A percentile compares a stretch with the other conserved stretches of the same genome.
phyloP scores from a whole-genome alignment of 1,140 invertebrate species.

The Drosophila guanche region DNA sequence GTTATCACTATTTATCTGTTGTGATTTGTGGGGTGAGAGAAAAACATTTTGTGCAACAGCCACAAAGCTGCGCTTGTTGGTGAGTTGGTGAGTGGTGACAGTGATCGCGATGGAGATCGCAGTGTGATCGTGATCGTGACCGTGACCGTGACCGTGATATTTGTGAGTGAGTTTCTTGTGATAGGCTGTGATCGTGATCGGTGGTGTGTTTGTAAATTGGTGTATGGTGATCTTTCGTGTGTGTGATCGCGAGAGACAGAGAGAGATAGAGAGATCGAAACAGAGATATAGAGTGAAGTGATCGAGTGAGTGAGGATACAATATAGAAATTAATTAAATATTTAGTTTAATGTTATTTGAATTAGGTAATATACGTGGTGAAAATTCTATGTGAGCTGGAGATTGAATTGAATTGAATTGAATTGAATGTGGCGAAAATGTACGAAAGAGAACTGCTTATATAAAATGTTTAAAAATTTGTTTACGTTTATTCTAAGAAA shows the following conservation, averaged over 20 bases:
- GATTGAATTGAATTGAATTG: constrained; percentile 27
- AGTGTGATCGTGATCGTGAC: constrained; percentile 25
- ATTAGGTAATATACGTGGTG: constrained; percentile 34
- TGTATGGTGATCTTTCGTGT: constrained; percentile 32
- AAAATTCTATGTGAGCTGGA: constrained; percentile 25
- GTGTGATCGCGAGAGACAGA: constrained; percentile 30
- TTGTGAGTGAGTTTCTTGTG: constrained; percentile 4
- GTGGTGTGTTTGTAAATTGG: constrained; percentile 37
- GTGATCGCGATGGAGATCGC: constrained; percentile 30
- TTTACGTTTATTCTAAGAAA: constrained; percentile 64
- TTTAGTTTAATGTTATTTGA: constrained; percentile 40
- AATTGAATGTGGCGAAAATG: constrained; percentile 51
- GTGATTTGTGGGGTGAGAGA: too few relatives aligned
- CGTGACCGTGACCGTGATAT: constrained; percentile 33
- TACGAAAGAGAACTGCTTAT: constrained; percentile 62
- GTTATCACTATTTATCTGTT: constrained; percentile 25
- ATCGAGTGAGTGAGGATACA: constrained; percentile 55
- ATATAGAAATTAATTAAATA: constrained; percentile 52
- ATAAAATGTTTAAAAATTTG: constrained; percentile 59
- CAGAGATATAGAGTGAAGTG: constrained; percentile 53
- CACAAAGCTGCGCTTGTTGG: constrained; percentile 33
- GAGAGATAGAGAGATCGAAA: constrained; percentile 47
- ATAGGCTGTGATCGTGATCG: constrained; percentile 34
- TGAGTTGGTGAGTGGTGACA: constrained; percentile 19
- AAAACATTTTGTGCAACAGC: constrained; percentile 29